Conservation (phyloP, 2,888 invertebrate genomes). For the Hypsopygia costalis region DNA sequence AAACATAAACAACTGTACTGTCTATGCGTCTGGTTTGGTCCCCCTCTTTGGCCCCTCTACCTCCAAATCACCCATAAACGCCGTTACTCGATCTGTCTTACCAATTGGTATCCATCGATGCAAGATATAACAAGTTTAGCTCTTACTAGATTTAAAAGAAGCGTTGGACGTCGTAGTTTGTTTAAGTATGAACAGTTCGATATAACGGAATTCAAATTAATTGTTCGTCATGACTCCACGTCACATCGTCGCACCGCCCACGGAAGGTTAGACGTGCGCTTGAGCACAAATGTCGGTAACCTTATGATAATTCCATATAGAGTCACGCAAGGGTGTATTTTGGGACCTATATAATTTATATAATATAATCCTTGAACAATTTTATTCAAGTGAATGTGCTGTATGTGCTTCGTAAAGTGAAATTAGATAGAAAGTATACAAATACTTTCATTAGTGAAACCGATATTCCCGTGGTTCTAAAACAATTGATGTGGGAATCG, state of each 20-base stretch:
- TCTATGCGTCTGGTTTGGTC: slow-evolving; percentile 36
- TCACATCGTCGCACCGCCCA: slow-evolving; percentile 72
- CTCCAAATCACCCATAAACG: slow-evolving; percentile 25
- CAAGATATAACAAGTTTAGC: slow-evolving; percentile 3
- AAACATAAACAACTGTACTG: slow-evolving; percentile 55
- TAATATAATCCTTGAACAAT: slow-evolving; percentile 13
- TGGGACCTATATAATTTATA: slow-evolving; percentile 30
- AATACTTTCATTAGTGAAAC: slow-evolving; percentile 47
- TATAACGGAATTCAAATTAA: slow-evolving; percentile 42
- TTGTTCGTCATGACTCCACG: slow-evolving; percentile 65
- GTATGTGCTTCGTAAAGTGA: slow-evolving; percentile 19
- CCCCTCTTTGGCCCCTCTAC: slow-evolving; percentile 42
- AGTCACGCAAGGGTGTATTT: slow-evolving; percentile 41
- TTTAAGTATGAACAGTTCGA: slow-evolving; percentile 28
- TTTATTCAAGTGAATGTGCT: slow-evolving; percentile 23
- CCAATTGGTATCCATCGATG: slow-evolving; percentile 24
- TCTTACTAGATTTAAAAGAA: slow-evolving; percentile 24
- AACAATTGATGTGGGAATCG: slow-evolving; percentile 15
- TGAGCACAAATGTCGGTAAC: slow-evolving; percentile 34
- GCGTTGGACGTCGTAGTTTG: slow-evolving; percentile 47
- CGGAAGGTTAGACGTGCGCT: slow-evolving; percentile 65
- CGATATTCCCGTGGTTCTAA: slow-evolving; percentile 34
- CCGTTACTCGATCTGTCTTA: slow-evolving; percentile 10
- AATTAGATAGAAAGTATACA: slow-evolving; percentile 10
- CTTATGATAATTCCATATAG: slow-evolving; percentile 43